phyloP scores from a whole-genome alignment of 2,797 vertebrate species.

The Distichodus sexfasciatus region DNA sequence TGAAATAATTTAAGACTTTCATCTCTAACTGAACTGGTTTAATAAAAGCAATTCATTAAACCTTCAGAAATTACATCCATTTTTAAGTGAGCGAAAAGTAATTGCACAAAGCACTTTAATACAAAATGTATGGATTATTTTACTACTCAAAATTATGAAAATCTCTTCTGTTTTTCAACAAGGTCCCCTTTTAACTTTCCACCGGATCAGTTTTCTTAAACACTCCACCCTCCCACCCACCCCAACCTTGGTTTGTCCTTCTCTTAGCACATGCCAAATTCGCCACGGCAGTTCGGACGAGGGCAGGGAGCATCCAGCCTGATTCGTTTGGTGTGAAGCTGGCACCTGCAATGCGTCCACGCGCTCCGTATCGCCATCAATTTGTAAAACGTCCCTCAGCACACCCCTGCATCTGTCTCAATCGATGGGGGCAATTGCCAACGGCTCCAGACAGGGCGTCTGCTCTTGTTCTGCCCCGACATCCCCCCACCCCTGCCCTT shows the following conservation, averaged over 20 bases:
- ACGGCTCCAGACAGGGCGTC: constrained; percentile 74
- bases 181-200: too few species aligned
- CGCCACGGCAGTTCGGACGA: background rate
- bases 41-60: too few species aligned
- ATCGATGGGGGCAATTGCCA: constrained; percentile 73
- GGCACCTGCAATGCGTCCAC: constrained; percentile 46
- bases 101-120: too few species aligned
- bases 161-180: too few species aligned
- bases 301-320: background rate
- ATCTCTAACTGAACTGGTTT: too few species aligned
- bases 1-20: too few species aligned
- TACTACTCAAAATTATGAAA: too few species aligned
- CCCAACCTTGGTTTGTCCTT: background rate
- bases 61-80: too few species aligned
- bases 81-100: too few species aligned
- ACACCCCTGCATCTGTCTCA: constrained; percentile 72
- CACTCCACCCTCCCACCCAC: too few species aligned
- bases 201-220: too few species aligned
- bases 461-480: constrained; percentile 63
- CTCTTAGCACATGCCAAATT: background rate
- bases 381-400: constrained; percentile 68
- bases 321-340: constrained; percentile 53
- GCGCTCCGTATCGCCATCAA: constrained; percentile 61
- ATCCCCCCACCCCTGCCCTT: constrained; percentile 54
- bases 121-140: too few species aligned